Conservation (phyloP, 2,797 vertebrate genomes). For the Pagetopsis macropterus region DNA sequence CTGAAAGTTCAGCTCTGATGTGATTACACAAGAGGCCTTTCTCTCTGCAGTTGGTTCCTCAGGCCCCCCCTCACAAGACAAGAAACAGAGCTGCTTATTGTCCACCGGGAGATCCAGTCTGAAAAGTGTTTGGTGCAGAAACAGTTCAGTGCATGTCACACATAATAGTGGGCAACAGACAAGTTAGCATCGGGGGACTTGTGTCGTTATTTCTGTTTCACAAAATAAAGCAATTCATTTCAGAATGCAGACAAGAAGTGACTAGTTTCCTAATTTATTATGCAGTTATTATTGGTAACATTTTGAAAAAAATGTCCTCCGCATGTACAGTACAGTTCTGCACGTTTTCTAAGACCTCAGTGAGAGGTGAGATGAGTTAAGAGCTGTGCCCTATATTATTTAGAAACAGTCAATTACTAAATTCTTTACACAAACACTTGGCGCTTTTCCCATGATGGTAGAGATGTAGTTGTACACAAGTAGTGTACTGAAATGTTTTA, state of each 20-base stretch:
- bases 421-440: neutral
- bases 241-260: neutral
- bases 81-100: slow-evolving; percentile 51
- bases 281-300: neutral
- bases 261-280: neutral
- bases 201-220: neutral
- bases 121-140: slow-evolving; percentile 33
- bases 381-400: neutral
- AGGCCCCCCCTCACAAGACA: slow-evolving; percentile 54
- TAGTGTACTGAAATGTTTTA: neutral
- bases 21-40: slow-evolving; percentile 66
- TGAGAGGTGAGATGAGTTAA: neutral
- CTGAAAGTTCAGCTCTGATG: slow-evolving; percentile 68
- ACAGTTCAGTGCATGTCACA: slow-evolving; percentile 5
- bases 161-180: slow-evolving; percentile 1
- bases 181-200: slow-evolving; percentile 7
- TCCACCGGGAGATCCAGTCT: slow-evolving; percentile 33
- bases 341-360: neutral
- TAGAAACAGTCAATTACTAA: neutral
- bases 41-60: slow-evolving; percentile 54
- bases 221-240: neutral
- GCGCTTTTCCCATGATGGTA: neutral
- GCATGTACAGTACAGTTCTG: neutral
- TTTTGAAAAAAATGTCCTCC: neutral
- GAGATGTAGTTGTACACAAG: neutral